Base-by-base conservation (phyloP, 1,140 invertebrate species). In the Hermatobates lingyangjiaoensis region DNA sequence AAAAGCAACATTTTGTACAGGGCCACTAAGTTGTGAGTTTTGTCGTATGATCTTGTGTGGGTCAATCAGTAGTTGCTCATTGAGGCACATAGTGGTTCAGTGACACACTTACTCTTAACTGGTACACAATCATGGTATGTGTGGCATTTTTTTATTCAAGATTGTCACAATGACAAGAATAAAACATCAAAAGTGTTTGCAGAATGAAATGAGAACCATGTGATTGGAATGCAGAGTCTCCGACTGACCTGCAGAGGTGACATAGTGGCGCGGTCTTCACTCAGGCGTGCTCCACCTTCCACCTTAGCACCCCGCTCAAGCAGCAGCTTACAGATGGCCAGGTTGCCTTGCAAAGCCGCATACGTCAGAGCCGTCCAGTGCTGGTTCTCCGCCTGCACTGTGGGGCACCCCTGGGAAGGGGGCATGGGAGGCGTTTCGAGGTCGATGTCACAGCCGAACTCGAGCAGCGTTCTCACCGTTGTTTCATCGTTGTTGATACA, bases 241-340 rank as follows among this genome's bases (percentile, higher is more conserved):
- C n/a, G n/a, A n/a, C n/a, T n/a, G n/a, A 79, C 80, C 69, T 92
- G 87, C 1, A 92, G 61, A 0, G 87, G 87, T 2, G 87, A 91
- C 28, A 89, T 72, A 0, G 87, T 90, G 56, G 79, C 82, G 53
- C 83, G 83, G 55, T 89, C 85, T 61, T 89, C 86, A 51, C 79
- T 80, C 1, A 80, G 60, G 10, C 78, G 72, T 0, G 83, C 85
- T 0, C 85, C 86, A 5, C 86, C 87, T 67, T 91, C 87, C 0
- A 88, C 86, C 48, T 77, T 71, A n/a, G 83, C 85, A 1, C 85
- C 84, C 20, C 80, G 72, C 55, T 86, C 82, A 18, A 90, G 62
- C 5, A 87, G 63, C 52, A 83, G 69, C 47, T 75, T 69, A 0
- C 76, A 77, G 25, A 75, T 72, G 18, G 67, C 64, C 4, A 64